Evolutionary conservation across 2,888 invertebrate species (phyloP), one percentile per base, ranked within the genome.

Genomic region (Lochmaea crataegi): DNA sequence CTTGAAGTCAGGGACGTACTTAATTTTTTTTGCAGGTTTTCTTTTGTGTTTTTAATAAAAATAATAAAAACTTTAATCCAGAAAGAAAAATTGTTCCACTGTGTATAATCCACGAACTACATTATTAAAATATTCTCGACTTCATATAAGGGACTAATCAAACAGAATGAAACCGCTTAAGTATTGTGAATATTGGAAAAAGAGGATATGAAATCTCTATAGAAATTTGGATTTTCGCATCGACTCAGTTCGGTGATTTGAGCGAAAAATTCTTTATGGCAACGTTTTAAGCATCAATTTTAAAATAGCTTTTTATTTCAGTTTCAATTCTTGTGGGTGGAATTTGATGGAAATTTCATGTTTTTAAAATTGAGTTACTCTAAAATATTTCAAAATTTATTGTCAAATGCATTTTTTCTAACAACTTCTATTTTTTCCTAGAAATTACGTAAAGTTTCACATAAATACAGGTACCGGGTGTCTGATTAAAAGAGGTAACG

Each of bases 121-220:
- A 56, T 53, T 69, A 63, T 69, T 63, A 53, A 41, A 53, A 38
- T 63, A 63, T 69, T 69, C 69, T 53, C 42, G 63, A 63, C n/a
- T 63, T 16, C 38, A 69, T 69, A 63, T 53, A 45, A 41, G 63
- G 11, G 56, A 63, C 69, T 69, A 69, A 69, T 69, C 68, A 68
- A 68, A 68, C 69, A 63, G 68, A 63, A 69, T 69, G 63, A 69
- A 63, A 56, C 41, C n/a, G 61, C 53, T 32, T 38, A 63, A 58
- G 22, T 60, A 14, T 68, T 68, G 58, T 60, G 60, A 60, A 68
- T 45, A 60, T 68, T 58, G 10, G 18, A 38, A 58, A 60, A 60
- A 60, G 68, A 16, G 41, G 45, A 60, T 60, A 60, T 60, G 38
- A 60, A 60, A 38, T 38, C 26, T 32, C 32, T 60, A 60, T 60